These are phyloP conservation scores for Himalopsyche phryganea DNA, from an alignment of 1,140 invertebrate species.

Conservation along the genomic window DNA sequence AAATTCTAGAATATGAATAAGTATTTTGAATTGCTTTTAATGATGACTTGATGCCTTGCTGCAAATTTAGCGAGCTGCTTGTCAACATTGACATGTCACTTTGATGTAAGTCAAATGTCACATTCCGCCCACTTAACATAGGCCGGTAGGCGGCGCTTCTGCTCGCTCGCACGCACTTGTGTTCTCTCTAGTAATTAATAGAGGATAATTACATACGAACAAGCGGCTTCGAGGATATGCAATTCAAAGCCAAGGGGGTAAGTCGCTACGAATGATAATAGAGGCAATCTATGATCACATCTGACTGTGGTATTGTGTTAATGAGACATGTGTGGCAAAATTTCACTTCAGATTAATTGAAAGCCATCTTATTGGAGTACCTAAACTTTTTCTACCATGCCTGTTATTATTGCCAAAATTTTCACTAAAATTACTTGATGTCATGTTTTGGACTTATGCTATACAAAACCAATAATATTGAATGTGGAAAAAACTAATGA, in stretches of 20 bases:
- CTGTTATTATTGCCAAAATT: too few relatives aligned
- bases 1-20: too few relatives aligned
- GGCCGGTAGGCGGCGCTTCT: background rate
- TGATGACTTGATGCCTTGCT: background rate
- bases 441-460: too few relatives aligned
- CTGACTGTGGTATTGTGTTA: too few relatives aligned
- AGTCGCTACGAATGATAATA: constrained; percentile 18
- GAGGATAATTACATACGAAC: constrained; percentile 29
- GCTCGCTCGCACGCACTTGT: background rate
- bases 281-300: background rate
- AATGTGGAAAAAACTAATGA: too few relatives aligned
- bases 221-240: constrained; percentile 13
- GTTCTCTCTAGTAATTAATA: constrained; percentile 26
- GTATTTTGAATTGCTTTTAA: too few relatives aligned
- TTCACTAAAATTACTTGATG: too few relatives aligned
- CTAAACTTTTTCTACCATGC: too few relatives aligned
- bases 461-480: too few relatives aligned
- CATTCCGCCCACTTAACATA: constrained; percentile 2
- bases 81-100: constrained; percentile 12
- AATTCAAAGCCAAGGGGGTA: background rate
- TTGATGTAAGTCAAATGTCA: background rate
- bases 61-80: background rate
- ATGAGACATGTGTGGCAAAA: too few relatives aligned
- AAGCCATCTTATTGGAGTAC: too few relatives aligned
- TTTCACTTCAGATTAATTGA: too few relatives aligned